Evolutionary conservation across 2,888 invertebrate genomes (phyloP), one percentile per base, ranked within the genome.

Genomic region (Dynastes tityus): DNA sequence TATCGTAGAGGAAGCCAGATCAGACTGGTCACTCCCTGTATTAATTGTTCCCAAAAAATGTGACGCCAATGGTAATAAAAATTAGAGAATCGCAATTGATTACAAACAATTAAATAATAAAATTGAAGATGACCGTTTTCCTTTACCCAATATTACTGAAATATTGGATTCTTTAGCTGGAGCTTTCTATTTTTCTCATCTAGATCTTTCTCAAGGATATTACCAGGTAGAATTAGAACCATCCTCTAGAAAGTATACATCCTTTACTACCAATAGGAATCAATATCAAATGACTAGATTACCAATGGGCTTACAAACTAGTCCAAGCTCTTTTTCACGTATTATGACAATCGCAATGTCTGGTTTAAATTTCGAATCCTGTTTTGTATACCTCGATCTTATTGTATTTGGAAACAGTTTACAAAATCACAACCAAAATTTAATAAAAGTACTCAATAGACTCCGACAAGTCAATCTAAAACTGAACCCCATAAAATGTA

Each of bases 141-240:
- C 81, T 29, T 77, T 84, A 64, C 83, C 16, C 16, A 16, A 16
- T 16, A 16, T 16, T 16, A 16, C 16, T 16, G 22, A 22, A 22
- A 22, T 22, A 82, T 11, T 76, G 71, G 76, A 84, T 84, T 61
- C 84, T 80, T 76, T 84, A 78, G 83, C 78, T 78, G 16, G 82
- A 71, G 82, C 83, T 49, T 78, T 83, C 27, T 84, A 83, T 76
- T 84, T 83, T 77, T 78, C 81, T 11, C 83, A 84, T 80, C 68
- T 84, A 32, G 82, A 81, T 80, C 77, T 80, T 51, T 80, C 75
- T 2, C 82, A 84, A 63, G 83, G 84, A 13, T 84, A 84, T 78
- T 84, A 84, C 79, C 83, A 84, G 22, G 22, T 22, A 22, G 1
- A 22, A 22, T 16, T 16, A 16, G 16, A 16, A 16, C 16, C 16